These are phyloP conservation scores for Ischnura elegans DNA, from an alignment of 2,888 invertebrate genomes.

Conservation along the genomic window DNA sequence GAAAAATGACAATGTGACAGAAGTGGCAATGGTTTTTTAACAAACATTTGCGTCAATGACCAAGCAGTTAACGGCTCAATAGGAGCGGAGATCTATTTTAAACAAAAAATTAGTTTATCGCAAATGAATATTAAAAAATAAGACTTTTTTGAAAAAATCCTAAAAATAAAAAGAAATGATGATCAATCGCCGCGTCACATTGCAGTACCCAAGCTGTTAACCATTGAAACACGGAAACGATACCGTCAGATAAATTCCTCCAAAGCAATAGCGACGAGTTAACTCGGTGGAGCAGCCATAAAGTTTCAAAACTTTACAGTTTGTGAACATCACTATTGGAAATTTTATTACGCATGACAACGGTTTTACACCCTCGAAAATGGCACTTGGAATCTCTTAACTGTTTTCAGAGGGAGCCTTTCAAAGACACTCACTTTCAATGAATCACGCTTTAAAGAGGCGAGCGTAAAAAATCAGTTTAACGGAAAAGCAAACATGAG, in stretches of 20 bases:
- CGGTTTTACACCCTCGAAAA: not conserved
- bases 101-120: too few species aligned
- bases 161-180: too few species aligned
- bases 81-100: too few species aligned
- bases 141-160: too few species aligned
- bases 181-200: not conserved
- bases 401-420: not conserved
- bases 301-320: not conserved
- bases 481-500: not conserved
- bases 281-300: not conserved
- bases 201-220: not conserved
- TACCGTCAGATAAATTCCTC: not conserved
- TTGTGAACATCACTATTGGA: not conserved
- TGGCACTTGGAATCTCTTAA: not conserved
- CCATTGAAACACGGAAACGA: not conserved
- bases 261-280: not conserved
- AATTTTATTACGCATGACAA: not conserved
- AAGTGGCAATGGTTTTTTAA: too few species aligned
- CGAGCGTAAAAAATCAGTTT: conserved; percentile 29
- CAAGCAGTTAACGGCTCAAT: too few species aligned
- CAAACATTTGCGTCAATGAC: too few species aligned
- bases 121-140: too few species aligned
- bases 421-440: not conserved
- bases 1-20: too few species aligned
- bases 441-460: not conserved